A percentile compares a stretch with the other conserved stretches of the same genome.
Evolutionary conservation across 2,797 vertebrate species (phyloP).

Genomic region (Enteromius radiatus): DNA sequence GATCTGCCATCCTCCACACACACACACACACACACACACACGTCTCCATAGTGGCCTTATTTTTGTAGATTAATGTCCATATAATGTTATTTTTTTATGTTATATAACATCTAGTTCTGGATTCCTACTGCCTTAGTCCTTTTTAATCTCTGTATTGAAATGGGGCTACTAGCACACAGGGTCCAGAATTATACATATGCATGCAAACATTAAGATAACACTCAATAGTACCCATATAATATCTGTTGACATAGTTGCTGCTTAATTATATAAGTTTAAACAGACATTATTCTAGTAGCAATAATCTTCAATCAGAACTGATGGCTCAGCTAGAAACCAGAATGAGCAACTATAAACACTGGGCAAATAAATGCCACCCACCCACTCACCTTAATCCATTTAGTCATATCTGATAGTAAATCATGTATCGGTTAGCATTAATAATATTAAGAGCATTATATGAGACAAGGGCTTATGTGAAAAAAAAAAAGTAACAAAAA

Average conservation of each 20-base stretch:
- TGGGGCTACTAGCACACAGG: background rate
- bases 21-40: background rate
- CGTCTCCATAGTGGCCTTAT: background rate
- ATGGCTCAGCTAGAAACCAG: constrained; percentile 12
- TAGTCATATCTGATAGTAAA: constrained; percentile 6
- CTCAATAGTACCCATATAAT: background rate
- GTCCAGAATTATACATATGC: background rate
- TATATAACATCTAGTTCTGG: constrained; percentile 10
- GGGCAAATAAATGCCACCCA: background rate
- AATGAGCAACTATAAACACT: background rate
- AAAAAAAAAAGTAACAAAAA: background rate
- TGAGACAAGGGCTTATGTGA: background rate
- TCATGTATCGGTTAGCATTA: background rate
- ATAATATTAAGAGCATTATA: background rate
- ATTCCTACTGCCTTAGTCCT: background rate
- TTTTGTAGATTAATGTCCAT: constrained; percentile 30
- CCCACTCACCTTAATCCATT: constrained; percentile 21
- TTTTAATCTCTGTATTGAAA: constrained; percentile 23
- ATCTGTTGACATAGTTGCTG: background rate
- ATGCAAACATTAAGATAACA: background rate
- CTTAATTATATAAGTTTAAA: background rate
- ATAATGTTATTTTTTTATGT: background rate
- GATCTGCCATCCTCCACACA: background rate
- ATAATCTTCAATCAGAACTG: background rate
- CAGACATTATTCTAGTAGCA: background rate